phyloP scores from a whole-genome alignment of 2,888 invertebrate genomes.

The Idaea biselata region DNA sequence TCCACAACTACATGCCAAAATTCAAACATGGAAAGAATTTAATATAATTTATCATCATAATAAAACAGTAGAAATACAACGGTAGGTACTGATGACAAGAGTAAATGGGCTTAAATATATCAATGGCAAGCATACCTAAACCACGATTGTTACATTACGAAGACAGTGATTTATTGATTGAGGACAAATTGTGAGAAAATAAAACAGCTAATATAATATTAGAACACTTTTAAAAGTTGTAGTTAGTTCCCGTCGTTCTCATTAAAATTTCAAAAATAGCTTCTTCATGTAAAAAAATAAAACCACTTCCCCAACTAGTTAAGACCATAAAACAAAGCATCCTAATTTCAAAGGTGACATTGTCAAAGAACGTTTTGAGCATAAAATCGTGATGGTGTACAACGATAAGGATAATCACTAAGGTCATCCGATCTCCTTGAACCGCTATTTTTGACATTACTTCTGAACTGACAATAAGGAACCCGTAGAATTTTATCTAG shows the following conservation, averaged over 20 bases:
- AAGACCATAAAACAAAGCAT: slow-evolving; percentile 16
- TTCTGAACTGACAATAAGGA: slow-evolving; percentile 53
- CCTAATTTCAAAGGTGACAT: slow-evolving; percentile 52
- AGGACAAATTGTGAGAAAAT: slow-evolving; percentile 23
- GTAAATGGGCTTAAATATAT: slow-evolving; percentile 19
- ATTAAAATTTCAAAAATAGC: neutral
- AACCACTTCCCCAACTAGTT: neutral
- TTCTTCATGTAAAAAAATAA: no score
- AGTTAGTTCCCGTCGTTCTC: neutral
- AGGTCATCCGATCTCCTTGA: slow-evolving; percentile 74
- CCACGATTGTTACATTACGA: slow-evolving; percentile 28
- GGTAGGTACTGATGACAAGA: slow-evolving; percentile 23
- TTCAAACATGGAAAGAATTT: slow-evolving; percentile 10
- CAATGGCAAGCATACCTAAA: slow-evolving; percentile 25
- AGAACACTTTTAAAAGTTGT: neutral
- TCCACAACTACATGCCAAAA: neutral
- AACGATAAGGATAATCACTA: slow-evolving; percentile 64
- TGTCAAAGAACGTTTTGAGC: slow-evolving; percentile 45
- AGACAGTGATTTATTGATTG: slow-evolving; percentile 27
- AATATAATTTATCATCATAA: slow-evolving; percentile 4
- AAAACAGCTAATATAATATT: slow-evolving; percentile 15
- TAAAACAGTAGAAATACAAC: slow-evolving; percentile 12
- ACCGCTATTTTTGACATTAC: slow-evolving; percentile 59
- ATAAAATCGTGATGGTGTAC: slow-evolving; percentile 53
- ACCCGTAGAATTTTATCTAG: slow-evolving; percentile 53